Evolutionary conservation across 1,140 invertebrate species (phyloP).

Genomic region (Leptinotarsa texana): DNA sequence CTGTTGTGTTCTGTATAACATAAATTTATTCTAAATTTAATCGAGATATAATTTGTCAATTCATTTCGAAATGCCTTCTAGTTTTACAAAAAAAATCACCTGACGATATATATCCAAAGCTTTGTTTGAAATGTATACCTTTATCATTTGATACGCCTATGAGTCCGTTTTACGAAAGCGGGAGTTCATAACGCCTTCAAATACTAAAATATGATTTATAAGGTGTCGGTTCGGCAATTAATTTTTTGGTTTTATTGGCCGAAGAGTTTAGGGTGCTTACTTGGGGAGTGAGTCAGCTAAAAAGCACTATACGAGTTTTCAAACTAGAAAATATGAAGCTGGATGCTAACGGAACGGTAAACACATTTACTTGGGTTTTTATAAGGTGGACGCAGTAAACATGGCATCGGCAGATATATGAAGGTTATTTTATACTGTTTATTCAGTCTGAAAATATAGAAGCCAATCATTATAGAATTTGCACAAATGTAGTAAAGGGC

Average conservation of each 20-base stretch:
- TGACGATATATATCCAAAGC: too few relatives aligned
- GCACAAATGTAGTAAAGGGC: too few relatives aligned
- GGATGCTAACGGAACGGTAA: constrained; percentile 6
- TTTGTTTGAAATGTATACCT: too few relatives aligned
- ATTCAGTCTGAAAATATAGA: too few relatives aligned
- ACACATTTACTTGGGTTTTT: constrained; percentile 10
- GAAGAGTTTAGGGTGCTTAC: constrained; percentile 3
- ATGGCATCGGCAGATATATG: constrained; percentile 58
- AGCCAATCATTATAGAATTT: too few relatives aligned
- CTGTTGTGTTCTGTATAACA: too few relatives aligned
- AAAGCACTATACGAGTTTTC: constrained; percentile 11
- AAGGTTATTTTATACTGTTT: too few relatives aligned
- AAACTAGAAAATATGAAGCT: constrained; percentile 9
- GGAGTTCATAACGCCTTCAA: background rate
- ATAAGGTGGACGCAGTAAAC: constrained; percentile 62
- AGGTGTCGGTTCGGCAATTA: constrained; percentile 16
- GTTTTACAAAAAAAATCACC: too few relatives aligned
- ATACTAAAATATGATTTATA: constrained; percentile 11
- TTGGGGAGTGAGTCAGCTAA: constrained; percentile 16
- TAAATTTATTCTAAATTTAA: too few relatives aligned
- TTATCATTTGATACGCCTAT: background rate
- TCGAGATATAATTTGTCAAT: too few relatives aligned
- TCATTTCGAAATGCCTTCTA: too few relatives aligned
- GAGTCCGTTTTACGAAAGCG: background rate
- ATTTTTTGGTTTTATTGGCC: constrained; percentile 18